These are phyloP conservation scores for Platycheirus rosarum DNA, from an alignment of 2,888 invertebrate species.

Conservation along the genomic window DNA sequence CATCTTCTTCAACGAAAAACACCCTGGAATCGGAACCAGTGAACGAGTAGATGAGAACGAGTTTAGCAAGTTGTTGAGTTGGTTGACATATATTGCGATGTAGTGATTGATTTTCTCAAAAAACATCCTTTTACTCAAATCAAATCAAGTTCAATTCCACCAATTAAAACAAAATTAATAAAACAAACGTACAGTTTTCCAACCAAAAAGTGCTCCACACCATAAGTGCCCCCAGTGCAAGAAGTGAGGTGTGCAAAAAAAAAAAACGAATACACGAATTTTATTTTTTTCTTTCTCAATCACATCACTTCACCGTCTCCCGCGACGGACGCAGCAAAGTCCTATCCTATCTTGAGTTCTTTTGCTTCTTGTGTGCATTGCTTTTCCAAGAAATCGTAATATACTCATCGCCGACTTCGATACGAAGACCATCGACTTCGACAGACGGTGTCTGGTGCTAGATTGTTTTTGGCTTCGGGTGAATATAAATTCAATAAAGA, in stretches of 20 bases:
- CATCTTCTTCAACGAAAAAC: constrained; percentile 51
- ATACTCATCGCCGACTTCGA: constrained; percentile 42
- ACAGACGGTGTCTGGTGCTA: constrained; percentile 53
- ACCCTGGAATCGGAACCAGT: constrained; percentile 55
- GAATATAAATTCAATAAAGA: constrained; percentile 4
- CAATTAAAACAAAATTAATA: constrained; percentile 9
- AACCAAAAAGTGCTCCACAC: constrained; percentile 54
- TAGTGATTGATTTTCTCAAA: constrained; percentile 73
- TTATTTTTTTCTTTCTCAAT: constrained; percentile 19
- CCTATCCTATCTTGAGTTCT: constrained; percentile 37
- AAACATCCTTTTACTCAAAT: constrained; percentile 61
- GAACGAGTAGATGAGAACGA: constrained; percentile 53
- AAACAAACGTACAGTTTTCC: constrained; percentile 22
- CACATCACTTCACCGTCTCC: constrained; percentile 54
- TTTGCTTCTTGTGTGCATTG: constrained; percentile 39
- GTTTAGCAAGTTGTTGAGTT: constrained; percentile 74
- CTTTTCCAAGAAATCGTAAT: constrained; percentile 64
- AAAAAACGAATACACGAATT: constrained; percentile 11
- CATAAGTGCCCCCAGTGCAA: constrained; percentile 53
- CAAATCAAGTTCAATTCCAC: constrained; percentile 63
- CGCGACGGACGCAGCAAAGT: constrained; percentile 56
- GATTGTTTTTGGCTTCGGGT: constrained; percentile 24
- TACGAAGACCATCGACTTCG: constrained; percentile 1
- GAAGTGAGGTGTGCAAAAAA: constrained; percentile 55
- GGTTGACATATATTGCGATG: constrained; percentile 74